A percentile compares a stretch with the other conserved stretches of the same genome.
Conservation (phyloP, 2,888 invertebrate species). For the Ecdyonurus torrentis region DNA sequence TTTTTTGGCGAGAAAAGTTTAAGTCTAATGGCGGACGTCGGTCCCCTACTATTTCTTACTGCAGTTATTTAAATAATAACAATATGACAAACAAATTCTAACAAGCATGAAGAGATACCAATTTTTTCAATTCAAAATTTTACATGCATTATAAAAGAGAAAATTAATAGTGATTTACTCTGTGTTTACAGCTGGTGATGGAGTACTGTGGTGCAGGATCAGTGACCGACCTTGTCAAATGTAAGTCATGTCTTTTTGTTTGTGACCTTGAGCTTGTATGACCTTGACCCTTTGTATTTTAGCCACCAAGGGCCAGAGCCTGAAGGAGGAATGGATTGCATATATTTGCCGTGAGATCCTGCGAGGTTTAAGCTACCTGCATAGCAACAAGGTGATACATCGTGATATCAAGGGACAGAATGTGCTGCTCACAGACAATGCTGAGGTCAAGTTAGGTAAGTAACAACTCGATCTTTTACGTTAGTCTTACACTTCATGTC, state of each 20-base stretch:
- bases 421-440: conserved; percentile 97
- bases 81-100: too few relatives aligned
- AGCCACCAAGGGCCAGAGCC: conserved; percentile 89
- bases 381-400: conserved; percentile 98
- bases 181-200: conserved; percentile 62
- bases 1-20: too few relatives aligned
- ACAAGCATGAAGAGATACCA: too few relatives aligned
- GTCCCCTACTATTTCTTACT: too few relatives aligned
- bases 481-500: too few relatives aligned
- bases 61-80: too few relatives aligned
- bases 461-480: conserved; percentile 5
- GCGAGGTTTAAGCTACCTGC: conserved; percentile 90
- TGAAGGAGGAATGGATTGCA: conserved; percentile 99
- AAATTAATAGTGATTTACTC: too few relatives aligned
- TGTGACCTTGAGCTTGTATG: background rate
- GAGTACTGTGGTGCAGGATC: conserved; percentile 99
- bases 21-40: too few relatives aligned
- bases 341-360: conserved; percentile 95
- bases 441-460: conserved; percentile 93
- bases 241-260: conserved; percentile 19
- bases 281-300: conserved; percentile 11
- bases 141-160: too few relatives aligned
- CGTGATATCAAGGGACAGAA: conserved; percentile 99
- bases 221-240: conserved; percentile 97
- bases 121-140: too few relatives aligned